A percentile compares a stretch with the other conserved stretches of the same genome.
These are phyloP conservation scores for Leucania comma DNA, from an alignment of 2,888 invertebrate species.

Conservation along the genomic window DNA sequence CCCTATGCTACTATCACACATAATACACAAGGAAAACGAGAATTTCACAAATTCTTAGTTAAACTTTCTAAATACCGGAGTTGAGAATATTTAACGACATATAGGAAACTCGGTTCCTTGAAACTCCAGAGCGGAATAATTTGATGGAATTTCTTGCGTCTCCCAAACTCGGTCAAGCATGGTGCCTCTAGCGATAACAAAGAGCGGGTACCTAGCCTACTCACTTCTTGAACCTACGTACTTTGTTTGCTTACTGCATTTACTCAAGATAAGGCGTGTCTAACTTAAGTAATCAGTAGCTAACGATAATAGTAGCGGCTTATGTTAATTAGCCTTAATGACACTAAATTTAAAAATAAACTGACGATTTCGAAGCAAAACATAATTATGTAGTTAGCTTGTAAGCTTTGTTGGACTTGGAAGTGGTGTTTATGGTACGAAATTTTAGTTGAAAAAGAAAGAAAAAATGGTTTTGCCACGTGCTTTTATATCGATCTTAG, in stretches of 20 bases:
- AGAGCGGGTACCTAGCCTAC: neutral
- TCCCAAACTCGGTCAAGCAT: slow-evolving; percentile 28
- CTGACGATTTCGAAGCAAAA: slow-evolving; percentile 1
- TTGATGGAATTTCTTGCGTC: slow-evolving; percentile 24
- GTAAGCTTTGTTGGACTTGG: slow-evolving; percentile 1
- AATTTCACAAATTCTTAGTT: neutral
- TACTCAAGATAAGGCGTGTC: slow-evolving; percentile 40
- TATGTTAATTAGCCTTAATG: slow-evolving; percentile 43
- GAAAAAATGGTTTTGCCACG: neutral
- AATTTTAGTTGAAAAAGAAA: neutral
- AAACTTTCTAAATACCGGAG: slow-evolving; percentile 1
- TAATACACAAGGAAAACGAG: neutral
- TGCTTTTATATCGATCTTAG: neutral
- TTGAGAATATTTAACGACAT: neutral
- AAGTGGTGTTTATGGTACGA: neutral
- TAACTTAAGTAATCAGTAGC: slow-evolving; percentile 36
- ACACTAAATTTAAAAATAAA: slow-evolving; percentile 17
- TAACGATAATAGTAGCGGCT: slow-evolving; percentile 35
- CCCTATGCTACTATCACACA: neutral
- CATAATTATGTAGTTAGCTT: slow-evolving; percentile 13
- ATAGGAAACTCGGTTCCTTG: slow-evolving; percentile 3
- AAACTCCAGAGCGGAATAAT: slow-evolving; percentile 9
- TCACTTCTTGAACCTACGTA: neutral
- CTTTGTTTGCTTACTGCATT: slow-evolving; percentile 46
- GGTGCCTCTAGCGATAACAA: slow-evolving; percentile 35